Base-by-base conservation (phyloP, 64 coral and sea anemone genomes). In the Montipora capricornis region DNA sequence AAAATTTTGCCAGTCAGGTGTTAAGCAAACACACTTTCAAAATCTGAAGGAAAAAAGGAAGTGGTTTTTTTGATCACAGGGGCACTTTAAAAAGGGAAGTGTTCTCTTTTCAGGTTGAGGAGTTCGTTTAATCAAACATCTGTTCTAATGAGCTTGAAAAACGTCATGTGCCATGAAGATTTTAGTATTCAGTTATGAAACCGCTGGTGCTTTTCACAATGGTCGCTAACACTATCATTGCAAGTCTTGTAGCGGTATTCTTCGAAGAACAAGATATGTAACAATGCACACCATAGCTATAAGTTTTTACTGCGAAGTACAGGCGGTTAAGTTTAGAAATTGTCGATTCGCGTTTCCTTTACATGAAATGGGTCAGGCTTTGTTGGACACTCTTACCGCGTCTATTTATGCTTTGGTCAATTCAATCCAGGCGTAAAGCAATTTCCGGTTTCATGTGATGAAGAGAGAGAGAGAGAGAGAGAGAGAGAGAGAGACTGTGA, bases 371-470 rank as follows among this genome's bases (percentile, higher is more conserved):
- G 17, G 20, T 20, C 4, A 71, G 68, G 20, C 19, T 71, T 5
- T 8, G 20, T 71, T 11, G 14, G 68, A 71, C 20, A 71, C 6
- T 71, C 4, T 48, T 50, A 0, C 47, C 15, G 37, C 47, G 20
- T 16, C 14, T n/a, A 15, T 9, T 82, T 24, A n/a, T 83, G 37
- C 49, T 86, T 86, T 44, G 22, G 50, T 16, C 7, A 73, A 86
- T 46, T 50, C 9, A 45, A 86, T 73, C 17, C 20, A 1, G 19
- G 46, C 3, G 13, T 4, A 78, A 78, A 68, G 8, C 67, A 49
- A 67, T 86, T 86, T 86, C 82, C 82, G 82, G 82, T 86, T 73
- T 73, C 46, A 10, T 86, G 70, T 86, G 82, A 71, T 64, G 82
- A 86, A 86, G 51, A 45, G 82, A 73, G 22, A 49, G 82, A 50